Percentiles rank a stretch among this genome's conserved stretches.
phyloP scores from a whole-genome alignment of 2,113 vertebrate species.

The Tonatia bakeri region DNA sequence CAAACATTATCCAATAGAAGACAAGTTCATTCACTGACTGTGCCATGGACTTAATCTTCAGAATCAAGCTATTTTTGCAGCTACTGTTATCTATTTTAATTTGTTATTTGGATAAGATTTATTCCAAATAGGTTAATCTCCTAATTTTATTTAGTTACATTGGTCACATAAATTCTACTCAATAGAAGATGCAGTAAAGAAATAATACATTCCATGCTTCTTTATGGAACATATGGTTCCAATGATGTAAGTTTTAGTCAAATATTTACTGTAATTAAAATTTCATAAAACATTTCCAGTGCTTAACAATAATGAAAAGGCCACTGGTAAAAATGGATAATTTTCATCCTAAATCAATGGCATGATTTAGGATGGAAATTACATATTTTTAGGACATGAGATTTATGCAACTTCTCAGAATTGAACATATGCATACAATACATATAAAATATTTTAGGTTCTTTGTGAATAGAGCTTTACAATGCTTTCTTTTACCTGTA shows the following conservation, averaged over 20 bases:
- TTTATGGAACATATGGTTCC: neutral
- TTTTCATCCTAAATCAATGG: slow-evolving; percentile 18
- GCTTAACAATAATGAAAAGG: slow-evolving; percentile 49
- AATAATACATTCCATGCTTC: slow-evolving; percentile 12
- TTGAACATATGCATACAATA: neutral
- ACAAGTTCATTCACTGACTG: neutral
- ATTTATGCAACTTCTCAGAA: slow-evolving; percentile 24
- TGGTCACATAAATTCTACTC: slow-evolving; percentile 9
- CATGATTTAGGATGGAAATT: neutral
- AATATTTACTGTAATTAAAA: slow-evolving; percentile 56
- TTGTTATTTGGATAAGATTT: slow-evolving; percentile 14
- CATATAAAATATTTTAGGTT: neutral
- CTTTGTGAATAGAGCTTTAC: slow-evolving; percentile 18
- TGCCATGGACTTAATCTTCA: neutral
- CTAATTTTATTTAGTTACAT: slow-evolving; percentile 16
- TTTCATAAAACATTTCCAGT: slow-evolving; percentile 38
- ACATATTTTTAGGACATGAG: neutral
- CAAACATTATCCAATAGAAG: neutral
- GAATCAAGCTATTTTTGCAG: slow-evolving; percentile 25
- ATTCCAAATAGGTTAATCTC: neutral
- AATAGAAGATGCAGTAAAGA: slow-evolving; percentile 4
- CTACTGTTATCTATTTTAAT: slow-evolving; percentile 1
- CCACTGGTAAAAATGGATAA: slow-evolving; percentile 19
- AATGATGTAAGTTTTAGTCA: slow-evolving; percentile 30
- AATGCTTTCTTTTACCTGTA: slow-evolving; percentile 34